Base-by-base conservation (phyloP, 2,113 vertebrate species). In the Leucopsar rothschildi region DNA sequence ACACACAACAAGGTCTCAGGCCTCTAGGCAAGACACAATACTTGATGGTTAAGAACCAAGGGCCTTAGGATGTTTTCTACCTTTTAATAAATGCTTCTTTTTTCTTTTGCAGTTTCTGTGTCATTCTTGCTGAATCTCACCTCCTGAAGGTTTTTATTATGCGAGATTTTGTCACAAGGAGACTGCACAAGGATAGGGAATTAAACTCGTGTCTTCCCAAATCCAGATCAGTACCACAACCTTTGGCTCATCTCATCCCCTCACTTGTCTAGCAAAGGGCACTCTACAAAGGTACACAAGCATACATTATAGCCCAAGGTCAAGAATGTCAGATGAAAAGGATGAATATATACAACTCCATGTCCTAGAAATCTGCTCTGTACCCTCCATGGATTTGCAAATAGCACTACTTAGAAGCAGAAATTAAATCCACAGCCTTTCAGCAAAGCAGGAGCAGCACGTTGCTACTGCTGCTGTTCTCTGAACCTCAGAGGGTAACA, bases 351-450 rank as follows among this genome's bases (percentile, higher is more conserved):
- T 66, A 93, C 81, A 68, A 76, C 53, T 9, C 57, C 65, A 17
- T 8, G 92, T 73, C 94, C 91, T 77, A 77, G 93, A 91, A 94
- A 94, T 37, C 84, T 60, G 73, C 78, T 95, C 91, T 40, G 35
- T 83, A 71, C 33, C 72, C 91, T 92, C 92, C 50, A 12, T 0
- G 92, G 95, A 86, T 92, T 96, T 95, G 94, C 91, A 94, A 95
- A 93, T 70, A 95, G 91, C 72, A 28, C 69, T 63, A 1, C 94
- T 65, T 60, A 84, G 89, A 73, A 97, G 82, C 71, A 86, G 90
- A 76, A 93, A 91, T 95, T 85, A 91, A 95, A 95, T 9, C 71
- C 82, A 57, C 78, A 82, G 87, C 85, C 84, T 82, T 83, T 81
- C 68, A 95, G 82, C 42, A 27, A 55, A 42, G 88, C 94, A 55